Conservation (phyloP, 2,797 vertebrate genomes). For the Phrynocephalus forsythii region DNA sequence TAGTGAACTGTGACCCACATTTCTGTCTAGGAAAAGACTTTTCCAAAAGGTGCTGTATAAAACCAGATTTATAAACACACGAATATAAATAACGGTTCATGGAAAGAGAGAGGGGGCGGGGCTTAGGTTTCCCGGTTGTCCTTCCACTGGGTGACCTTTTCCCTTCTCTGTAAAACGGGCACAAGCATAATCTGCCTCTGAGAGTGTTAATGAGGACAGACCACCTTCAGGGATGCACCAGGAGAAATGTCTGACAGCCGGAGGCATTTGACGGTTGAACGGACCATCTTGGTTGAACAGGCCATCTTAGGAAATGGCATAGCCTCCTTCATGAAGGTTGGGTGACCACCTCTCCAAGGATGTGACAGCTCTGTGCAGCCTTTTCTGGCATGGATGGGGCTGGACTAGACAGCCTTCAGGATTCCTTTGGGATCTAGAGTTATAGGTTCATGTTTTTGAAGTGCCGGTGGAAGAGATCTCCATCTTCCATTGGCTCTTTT, state of each 20-base stretch:
- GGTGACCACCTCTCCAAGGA: no score
- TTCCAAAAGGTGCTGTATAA: not conserved
- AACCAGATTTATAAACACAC: not conserved
- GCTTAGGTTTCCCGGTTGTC: not conserved
- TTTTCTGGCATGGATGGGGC: no score
- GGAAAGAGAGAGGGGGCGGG: not conserved
- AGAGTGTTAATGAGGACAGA: no score
- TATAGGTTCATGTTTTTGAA: not conserved
- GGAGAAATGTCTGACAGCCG: no score
- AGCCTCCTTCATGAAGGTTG: no score
- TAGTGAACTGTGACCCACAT: not conserved
- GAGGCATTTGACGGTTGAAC: no score
- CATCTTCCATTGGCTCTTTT: no score
- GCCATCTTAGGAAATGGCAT: no score
- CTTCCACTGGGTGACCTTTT: not conserved
- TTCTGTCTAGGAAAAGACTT: not conserved
- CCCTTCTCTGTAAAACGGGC: not conserved
- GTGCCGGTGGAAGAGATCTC: not conserved
- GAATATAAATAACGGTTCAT: not conserved
- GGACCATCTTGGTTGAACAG: no score
- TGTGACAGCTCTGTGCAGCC: no score
- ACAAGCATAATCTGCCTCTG: not conserved
- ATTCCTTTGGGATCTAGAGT: not conserved
- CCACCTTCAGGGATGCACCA: no score
- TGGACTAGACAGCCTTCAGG: no score